Base-by-base conservation (phyloP, 2,888 invertebrate genomes). In the Drosophila flavopinicola region DNA sequence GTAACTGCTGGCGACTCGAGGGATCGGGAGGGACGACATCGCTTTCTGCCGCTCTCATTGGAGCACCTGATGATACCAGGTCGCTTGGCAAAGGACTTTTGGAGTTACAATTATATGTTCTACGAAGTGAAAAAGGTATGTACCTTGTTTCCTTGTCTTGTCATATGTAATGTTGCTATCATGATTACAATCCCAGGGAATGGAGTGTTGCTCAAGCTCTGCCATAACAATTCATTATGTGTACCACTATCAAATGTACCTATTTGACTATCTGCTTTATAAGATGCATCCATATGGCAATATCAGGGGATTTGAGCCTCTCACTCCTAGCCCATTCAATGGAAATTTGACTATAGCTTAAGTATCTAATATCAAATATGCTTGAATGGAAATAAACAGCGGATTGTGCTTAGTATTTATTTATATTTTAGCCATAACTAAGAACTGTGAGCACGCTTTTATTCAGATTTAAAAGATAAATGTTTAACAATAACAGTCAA, bases 21-120 rank as follows among this genome's bases (percentile, higher is more conserved):
- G 6, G 99, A 99, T 91, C 92, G 94, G 0, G 90, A 94, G 17
- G 95, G 96, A 0, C 94, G 98, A 9, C 97, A 98, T 1, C 92
- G 98, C 9, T 99, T 99, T 91, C 96, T 99, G 91, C 98, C 99
- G 0, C 98, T 99, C 91, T 94, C 95, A 1, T 98, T 98, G 0
- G 95, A 96, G 73, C 95, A 96, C 90, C 98, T 98, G 90, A 92
- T 99, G 13, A 96, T 97, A 84, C 98, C 98, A 0, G 95, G 94
- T 48, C 95, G 95, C 75, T 94, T 96, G 29, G 93, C 94, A 54
- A 94, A 94, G 77, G 93, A 92, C 37, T 96, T 95, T 89, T 99
- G 99, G 98, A 97, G 98, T 90, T 97, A 96, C 96, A 93, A 94
- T 77, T 98, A 98, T 90, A 96, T 97, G 71, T 98, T 94, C 91